Base-by-base conservation (phyloP, 2,113 vertebrate genomes). In the Sakesphorus luctuosus region DNA sequence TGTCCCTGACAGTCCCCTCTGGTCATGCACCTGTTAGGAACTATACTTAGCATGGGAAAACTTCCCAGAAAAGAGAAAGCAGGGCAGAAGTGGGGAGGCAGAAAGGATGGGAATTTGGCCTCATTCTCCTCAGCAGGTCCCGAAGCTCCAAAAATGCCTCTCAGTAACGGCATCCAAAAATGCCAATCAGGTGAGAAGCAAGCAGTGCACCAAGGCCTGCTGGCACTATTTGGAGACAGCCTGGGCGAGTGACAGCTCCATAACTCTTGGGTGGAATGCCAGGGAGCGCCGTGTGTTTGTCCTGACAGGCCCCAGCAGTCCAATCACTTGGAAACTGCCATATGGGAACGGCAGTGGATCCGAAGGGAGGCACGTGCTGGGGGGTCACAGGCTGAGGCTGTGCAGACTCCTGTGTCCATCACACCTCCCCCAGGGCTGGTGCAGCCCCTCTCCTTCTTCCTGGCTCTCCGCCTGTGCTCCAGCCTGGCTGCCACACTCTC, bases 21-120 rank as follows among this genome's bases (percentile, higher is more conserved):
- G 90, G 83, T 90, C 19, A 7, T 84, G 94, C 97, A 98, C 97
- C 97, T 98, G 98, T 97, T 96, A 96, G 86, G 93, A 97, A n/a
- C 97, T 97, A 98, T 96, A 97, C 87, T 98, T 98, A 97, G 97
- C 95, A 95, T 66, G 91, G 94, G 77, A 94, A 94, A 80, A 94
- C 93, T 94, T 94, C 87, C 87, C 72, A 89, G 94, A 89, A 94
- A 73, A 74, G 69, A 84, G 87, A 92, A 92, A 92, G 85, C 93
- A 90, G 63, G 74, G 86, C 71, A 92, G 73, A 83, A 84, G 36
- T 28, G 52, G 38, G 66, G 50, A 55, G 74, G 73, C 52, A 85
- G 84, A 61, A 91, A 91, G 86, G 77, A 50, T 49, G 82, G 17
- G 63, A 79, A 53, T 62, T 80, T 76, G 71, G 38, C 72, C 38